phyloP scores from a whole-genome alignment of 2,888 invertebrate species.

The Parnassius apollo region DNA sequence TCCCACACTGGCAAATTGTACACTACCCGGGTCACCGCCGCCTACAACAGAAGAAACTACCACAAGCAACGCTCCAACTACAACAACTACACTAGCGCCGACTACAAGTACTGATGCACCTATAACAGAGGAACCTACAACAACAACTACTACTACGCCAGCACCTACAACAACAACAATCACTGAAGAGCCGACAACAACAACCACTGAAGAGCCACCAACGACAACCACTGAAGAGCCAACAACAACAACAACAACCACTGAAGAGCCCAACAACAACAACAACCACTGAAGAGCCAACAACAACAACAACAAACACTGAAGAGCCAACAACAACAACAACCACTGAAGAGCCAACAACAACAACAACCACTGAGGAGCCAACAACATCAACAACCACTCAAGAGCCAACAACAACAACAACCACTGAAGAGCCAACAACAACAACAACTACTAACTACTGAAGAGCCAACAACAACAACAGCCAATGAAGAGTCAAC shows the following conservation, averaged over 20 bases:
- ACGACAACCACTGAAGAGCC: constrained; percentile 20
- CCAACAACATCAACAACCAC: background rate
- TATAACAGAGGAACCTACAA: constrained; percentile 13
- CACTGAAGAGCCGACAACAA: constrained; percentile 26
- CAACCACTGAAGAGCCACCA: constrained; percentile 23
- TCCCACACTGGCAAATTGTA: constrained; percentile 43
- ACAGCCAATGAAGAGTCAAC: constrained; percentile 19
- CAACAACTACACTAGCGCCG: constrained; percentile 25
- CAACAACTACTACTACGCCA: constrained; percentile 21
- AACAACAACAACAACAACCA: constrained; percentile 19
- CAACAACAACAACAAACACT: constrained; percentile 24
- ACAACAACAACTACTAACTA: no score
- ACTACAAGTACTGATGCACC: constrained; percentile 24
- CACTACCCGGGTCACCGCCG: constrained; percentile 34
- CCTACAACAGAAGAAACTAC: constrained; percentile 30
- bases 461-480: constrained; percentile 15
- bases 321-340: constrained; percentile 27
- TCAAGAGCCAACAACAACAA: constrained; percentile 8
- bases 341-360: constrained; percentile 24
- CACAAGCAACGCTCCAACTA: constrained; percentile 23
- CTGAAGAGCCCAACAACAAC: constrained; percentile 10
- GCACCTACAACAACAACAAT: constrained; percentile 26
- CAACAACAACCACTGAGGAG: constrained; percentile 17
- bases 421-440: constrained; percentile 11
- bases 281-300: constrained; percentile 17